These are phyloP conservation scores for Druceiella hillmani DNA, from an alignment of 2,888 invertebrate genomes.

Conservation along the genomic window DNA sequence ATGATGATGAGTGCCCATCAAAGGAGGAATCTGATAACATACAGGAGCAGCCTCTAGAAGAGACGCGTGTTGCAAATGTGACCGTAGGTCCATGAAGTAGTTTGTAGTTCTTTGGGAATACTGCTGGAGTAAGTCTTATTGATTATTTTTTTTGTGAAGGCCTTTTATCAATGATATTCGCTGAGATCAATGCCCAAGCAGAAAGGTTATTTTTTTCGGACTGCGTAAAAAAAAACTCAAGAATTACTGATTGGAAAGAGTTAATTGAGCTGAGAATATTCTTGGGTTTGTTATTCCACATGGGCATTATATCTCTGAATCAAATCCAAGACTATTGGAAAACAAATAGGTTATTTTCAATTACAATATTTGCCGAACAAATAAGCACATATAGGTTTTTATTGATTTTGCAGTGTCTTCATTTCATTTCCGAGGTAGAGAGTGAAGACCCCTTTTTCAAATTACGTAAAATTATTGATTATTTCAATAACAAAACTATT, in stretches of 20 bases:
- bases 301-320: conserved; percentile 26
- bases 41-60: too few species aligned
- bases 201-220: not conserved
- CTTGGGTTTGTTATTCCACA: conserved; percentile 27
- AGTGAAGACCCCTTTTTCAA: conserved; percentile 23
- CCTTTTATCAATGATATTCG: conserved; percentile 5
- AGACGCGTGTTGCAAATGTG: too few species aligned
- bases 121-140: not conserved
- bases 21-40: too few species aligned
- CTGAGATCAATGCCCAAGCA: conserved; percentile 3
- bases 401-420: conserved; percentile 26
- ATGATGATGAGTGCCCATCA: too few species aligned
- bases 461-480: conserved; percentile 26
- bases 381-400: conserved; percentile 29
- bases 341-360: conserved; percentile 24
- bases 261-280: conserved; percentile 24
- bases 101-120: conserved; percentile 11
- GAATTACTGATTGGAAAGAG: conserved; percentile 23
- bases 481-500: conserved; percentile 28
- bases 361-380: conserved; percentile 24
- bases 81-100: too few species aligned
- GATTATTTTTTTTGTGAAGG: conserved; percentile 5
- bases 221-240: conserved; percentile 14
- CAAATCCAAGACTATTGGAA: conserved; percentile 28
- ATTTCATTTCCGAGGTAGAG: conserved; percentile 24